Conservation (phyloP, 2,888 invertebrate genomes). For the Sesia bembeciformis region DNA sequence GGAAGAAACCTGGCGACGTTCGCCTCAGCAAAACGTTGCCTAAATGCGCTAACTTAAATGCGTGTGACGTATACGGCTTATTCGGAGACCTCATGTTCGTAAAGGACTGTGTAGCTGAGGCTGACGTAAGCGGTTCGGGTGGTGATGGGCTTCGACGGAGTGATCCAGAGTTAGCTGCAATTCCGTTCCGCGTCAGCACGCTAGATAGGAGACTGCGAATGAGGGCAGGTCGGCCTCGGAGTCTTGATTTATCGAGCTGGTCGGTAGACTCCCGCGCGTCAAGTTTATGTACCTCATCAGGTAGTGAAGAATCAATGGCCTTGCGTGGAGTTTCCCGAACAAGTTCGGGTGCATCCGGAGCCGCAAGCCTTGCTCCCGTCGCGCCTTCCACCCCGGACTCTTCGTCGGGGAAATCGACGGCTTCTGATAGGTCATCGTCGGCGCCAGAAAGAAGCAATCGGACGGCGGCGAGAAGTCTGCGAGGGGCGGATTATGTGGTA, state of each 20-base stretch:
- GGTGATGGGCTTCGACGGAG: constrained; percentile 85
- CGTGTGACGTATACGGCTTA: constrained; percentile 90
- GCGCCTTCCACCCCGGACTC: constrained; percentile 64
- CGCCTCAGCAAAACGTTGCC: constrained; percentile 87
- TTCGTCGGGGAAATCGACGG: constrained; percentile 49
- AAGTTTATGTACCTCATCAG: constrained; percentile 86
- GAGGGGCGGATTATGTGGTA: constrained; percentile 56
- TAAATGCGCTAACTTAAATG: constrained; percentile 79
- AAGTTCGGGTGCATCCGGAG: constrained; percentile 83
- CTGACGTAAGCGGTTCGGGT: constrained; percentile 80
- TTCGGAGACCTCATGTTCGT: constrained; percentile 93
- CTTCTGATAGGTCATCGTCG: constrained; percentile 51
- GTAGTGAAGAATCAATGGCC: constrained; percentile 89
- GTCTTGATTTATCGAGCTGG: constrained; percentile 90
- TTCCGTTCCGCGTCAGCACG: constrained; percentile 87
- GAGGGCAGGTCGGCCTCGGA: constrained; percentile 87
- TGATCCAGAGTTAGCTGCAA: constrained; percentile 88
- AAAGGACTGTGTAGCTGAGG: constrained; percentile 88
- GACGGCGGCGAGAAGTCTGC: constrained; percentile 52
- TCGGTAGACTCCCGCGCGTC: constrained; percentile 90
- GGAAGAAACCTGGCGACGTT: constrained; percentile 66
- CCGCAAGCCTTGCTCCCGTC: constrained; percentile 69
- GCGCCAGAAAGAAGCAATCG: constrained; percentile 25
- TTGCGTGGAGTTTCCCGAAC: constrained; percentile 82
- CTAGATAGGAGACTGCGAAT: constrained; percentile 85